Base-by-base conservation (phyloP, 1,140 invertebrate species). In the Brachionus asplanchnoidis region DNA sequence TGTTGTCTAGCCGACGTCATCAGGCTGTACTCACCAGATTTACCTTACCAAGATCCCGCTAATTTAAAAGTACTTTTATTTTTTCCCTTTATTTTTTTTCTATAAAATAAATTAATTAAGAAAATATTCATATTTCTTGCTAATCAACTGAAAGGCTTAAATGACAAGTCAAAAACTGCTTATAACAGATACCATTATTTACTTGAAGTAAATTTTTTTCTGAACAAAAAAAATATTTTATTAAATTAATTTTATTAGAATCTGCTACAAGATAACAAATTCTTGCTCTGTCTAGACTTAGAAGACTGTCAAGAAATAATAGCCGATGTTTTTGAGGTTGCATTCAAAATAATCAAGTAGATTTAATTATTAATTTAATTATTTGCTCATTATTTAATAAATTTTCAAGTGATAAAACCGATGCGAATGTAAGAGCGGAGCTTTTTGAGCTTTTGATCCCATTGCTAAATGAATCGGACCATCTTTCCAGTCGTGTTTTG, bases 301-400 rank as follows among this genome's bases (percentile, higher is more conserved):
- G 96, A 98, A 89, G 96, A 98, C 89, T 97, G 94, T 87, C 95
- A 98, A 90, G 95, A 97, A 89, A 97, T 98, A 87, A 97, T 98
- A 89, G 96, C 95, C 88, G 93, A 93, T 53, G 91, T 99, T 0
- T 82, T 82, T 82, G 79, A 82, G 6, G 32, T 46, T 7, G 79
- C 53, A 6, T 98, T 98, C 90, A 93, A 94, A 70, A 92, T 97
- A n/a, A 97, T 98, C n/a, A 92, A 98, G 98, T 89, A 94, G 93
- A 89, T 96, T 97, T 89, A 94, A 97, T 86, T 97, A 96, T 95
- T 97, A 90, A 93, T 92, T 92, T 85, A 85, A 73, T 28, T 85
- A 60, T 82, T 40, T 84, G 73, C 8, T 50, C 65, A 84, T 85
- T 86, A 85, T 66, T 86, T 70, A 91, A 91, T 50, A n/a, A 40